Percentiles rank a stretch among this genome's conserved stretches.
phyloP scores from a whole-genome alignment of 2,888 invertebrate species.

The Drosophila rubida region DNA sequence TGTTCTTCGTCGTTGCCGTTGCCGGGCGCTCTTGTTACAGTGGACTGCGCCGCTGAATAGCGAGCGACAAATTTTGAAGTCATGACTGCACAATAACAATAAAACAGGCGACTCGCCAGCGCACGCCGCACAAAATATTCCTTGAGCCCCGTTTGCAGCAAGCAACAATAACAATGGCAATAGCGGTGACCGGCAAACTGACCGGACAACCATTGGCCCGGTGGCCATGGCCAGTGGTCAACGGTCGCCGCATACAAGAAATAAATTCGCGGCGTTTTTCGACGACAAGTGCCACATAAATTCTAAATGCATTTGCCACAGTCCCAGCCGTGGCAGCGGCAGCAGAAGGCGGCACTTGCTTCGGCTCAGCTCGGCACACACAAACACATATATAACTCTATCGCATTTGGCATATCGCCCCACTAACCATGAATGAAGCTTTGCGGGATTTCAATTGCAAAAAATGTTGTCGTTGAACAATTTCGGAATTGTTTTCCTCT shows the following conservation, averaged over 20 bases:
- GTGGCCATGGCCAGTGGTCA: slow-evolving; percentile 61
- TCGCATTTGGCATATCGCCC: slow-evolving; percentile 47
- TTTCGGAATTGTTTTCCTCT: slow-evolving; percentile 33
- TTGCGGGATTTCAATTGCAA: slow-evolving; percentile 64
- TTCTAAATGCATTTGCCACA: slow-evolving; percentile 76
- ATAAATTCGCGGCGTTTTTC: slow-evolving; percentile 79
- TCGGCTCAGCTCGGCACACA: slow-evolving; percentile 10
- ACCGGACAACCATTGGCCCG: slow-evolving; percentile 34
- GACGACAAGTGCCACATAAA: slow-evolving; percentile 79
- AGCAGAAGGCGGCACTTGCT: slow-evolving; percentile 36
- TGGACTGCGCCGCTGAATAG: slow-evolving; percentile 40
- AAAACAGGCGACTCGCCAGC: slow-evolving; percentile 69
- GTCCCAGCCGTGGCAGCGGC: not conserved
- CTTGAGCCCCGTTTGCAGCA: slow-evolving; percentile 63
- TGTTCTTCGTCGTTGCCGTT: slow-evolving; percentile 25
- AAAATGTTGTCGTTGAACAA: slow-evolving; percentile 45
- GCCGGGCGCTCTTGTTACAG: slow-evolving; percentile 24
- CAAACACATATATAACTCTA: slow-evolving; percentile 43
- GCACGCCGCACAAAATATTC: slow-evolving; percentile 65
- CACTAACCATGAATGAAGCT: slow-evolving; percentile 35
- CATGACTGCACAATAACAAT: slow-evolving; percentile 81
- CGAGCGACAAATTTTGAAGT: slow-evolving; percentile 77
- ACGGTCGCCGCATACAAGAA: slow-evolving; percentile 73
- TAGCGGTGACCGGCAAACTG: slow-evolving; percentile 18
- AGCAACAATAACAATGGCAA: slow-evolving; percentile 8